These are phyloP conservation scores for Aphodius sticticus DNA, from an alignment of 2,888 invertebrate genomes.

Conservation along the genomic window DNA sequence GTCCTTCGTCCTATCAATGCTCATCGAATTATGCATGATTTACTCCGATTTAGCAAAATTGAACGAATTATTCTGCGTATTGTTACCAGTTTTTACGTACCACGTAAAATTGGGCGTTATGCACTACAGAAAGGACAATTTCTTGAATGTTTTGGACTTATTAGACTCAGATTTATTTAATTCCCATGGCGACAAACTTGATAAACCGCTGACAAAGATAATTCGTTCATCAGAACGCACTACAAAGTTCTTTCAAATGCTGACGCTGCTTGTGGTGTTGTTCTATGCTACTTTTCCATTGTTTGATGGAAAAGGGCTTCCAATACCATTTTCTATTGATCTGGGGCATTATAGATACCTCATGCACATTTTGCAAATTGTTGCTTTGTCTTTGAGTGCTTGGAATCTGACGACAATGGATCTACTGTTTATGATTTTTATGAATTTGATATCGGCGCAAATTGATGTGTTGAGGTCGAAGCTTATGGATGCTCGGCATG, in stretches of 20 bases:
- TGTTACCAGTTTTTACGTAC: conserved; percentile 8
- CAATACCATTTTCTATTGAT: conserved; percentile 28
- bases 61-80: conserved; percentile 11
- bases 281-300: conserved; percentile 25
- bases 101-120: conserved; percentile 25
- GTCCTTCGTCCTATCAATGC: background rate
- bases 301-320: conserved; percentile 12
- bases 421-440: conserved; percentile 23
- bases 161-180: conserved; percentile 30
- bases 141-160: conserved; percentile 27
- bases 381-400: background rate
- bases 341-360: conserved; percentile 13
- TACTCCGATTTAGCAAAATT: background rate
- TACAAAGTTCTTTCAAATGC: conserved; percentile 11
- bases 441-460: conserved; percentile 27
- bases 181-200: conserved; percentile 19
- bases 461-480: conserved; percentile 27
- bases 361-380: conserved; percentile 29
- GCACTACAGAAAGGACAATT: conserved; percentile 4
- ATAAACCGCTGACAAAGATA: conserved; percentile 17
- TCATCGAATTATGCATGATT: conserved; percentile 10
- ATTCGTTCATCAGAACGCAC: conserved; percentile 14
- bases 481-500: background rate
- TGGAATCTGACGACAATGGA: conserved; percentile 31
- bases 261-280: background rate